Evolutionary conservation across 2,113 vertebrate genomes (phyloP).

Genomic region (Sarotherodon lohbergeri): DNA sequence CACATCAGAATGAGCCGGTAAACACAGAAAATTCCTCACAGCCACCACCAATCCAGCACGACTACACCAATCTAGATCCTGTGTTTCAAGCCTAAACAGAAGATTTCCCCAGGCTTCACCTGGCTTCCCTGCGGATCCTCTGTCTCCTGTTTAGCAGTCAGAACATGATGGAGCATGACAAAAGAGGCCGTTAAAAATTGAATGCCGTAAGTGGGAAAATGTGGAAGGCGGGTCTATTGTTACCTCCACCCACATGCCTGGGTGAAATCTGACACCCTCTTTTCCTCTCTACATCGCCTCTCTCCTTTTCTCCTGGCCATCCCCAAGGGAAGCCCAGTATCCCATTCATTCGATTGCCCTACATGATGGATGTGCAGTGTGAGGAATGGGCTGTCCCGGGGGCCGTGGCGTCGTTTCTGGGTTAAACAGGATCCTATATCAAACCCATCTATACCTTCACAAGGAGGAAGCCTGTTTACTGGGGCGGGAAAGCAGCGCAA

Average conservation of each 20-base stretch:
- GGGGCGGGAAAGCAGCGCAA: constrained; percentile 49
- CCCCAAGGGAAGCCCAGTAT: constrained; percentile 57
- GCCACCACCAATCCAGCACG: constrained; percentile 39
- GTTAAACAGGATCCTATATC: constrained; percentile 70
- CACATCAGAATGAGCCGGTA: constrained; percentile 58
- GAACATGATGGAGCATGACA: constrained; percentile 51
- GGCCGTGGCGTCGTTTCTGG: constrained; percentile 59
- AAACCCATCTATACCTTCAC: constrained; percentile 67
- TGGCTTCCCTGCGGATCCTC: constrained; percentile 25
- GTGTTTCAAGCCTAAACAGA: constrained; percentile 55
- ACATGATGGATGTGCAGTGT: constrained; percentile 67
- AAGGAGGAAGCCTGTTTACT: constrained; percentile 64
- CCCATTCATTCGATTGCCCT: constrained; percentile 62
- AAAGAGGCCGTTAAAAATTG: constrained; percentile 56
- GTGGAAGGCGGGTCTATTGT: constrained; percentile 44
- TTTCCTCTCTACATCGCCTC: constrained; percentile 22
- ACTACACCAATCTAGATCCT: constrained; percentile 56
- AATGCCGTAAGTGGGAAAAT: constrained; percentile 54
- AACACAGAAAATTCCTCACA: constrained; percentile 51
- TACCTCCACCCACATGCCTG: constrained; percentile 51
- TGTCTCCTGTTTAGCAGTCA: constrained; percentile 39
- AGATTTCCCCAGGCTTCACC: constrained; percentile 66
- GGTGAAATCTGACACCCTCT: constrained; percentile 55
- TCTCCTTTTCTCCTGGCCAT: constrained; percentile 22
- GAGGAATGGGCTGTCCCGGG: constrained; percentile 61